Base-by-base conservation (phyloP, 1,140 invertebrate genomes). In the Bombus balteatus region DNA sequence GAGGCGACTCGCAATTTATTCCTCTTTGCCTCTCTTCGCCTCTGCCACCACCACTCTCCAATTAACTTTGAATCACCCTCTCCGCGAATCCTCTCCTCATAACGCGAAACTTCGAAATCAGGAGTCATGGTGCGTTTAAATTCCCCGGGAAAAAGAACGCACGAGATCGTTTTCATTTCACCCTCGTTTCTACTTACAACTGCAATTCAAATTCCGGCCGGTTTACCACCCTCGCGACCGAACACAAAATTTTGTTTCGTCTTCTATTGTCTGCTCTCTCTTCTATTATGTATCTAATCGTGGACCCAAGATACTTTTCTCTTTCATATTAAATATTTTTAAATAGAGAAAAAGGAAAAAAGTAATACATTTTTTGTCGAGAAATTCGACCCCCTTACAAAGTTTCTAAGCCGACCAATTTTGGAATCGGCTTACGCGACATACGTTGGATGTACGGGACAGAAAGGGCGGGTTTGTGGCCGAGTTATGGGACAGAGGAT, bases 401-500 rank as follows among this genome's bases (percentile, higher is more conserved):
- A 37, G 86, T 87, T 87, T 91, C 62, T n/a, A 82, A 83, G 87
- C 43, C 47, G 34, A 81, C 74, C 85, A 92, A 91, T 89, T 91
- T 78, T 85, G 62, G 87, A 91, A 92, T 88, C 87, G 87, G 88
- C 89, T 92, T 92, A 91, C 75, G 68, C 70, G 34, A 43, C 74
- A 5, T 39, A 15, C 39, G 72, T 68, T 62, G 79, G n/a, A 37
- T 39, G 74, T 66, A 73, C 74, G 39, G 71, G 32, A 75, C 74
- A 80, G 81, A 86, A 82, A 89, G 92, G 89, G 88, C 78, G 82
- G 89, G 75, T 85, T 90, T 89, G 89, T 88, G 91, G 91, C 88
- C 91, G 89, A 93, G 87, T 92, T 93, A 90, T 92, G 87, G 88
- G 85, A 87, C 62, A 87, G 85, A 87, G 90, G 81, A 90, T 89